Percentiles rank a stretch among this genome's conserved stretches.
Evolutionary conservation across 2,797 vertebrate genomes (phyloP).

Genomic region (Hemibagrus guttatus): DNA sequence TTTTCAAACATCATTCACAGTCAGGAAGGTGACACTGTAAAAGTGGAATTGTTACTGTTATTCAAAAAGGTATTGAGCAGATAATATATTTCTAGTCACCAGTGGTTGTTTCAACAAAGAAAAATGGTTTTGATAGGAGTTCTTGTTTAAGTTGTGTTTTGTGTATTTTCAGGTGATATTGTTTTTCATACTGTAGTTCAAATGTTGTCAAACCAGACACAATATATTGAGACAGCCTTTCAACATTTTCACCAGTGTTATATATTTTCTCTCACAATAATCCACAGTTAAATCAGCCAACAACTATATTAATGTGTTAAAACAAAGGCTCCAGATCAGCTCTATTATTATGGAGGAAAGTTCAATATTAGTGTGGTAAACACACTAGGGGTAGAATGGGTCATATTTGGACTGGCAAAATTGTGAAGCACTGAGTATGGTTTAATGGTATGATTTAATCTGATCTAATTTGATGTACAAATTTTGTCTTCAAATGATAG

Average conservation of each 20-base stretch:
- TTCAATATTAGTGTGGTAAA: not conserved
- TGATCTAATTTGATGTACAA: too few species aligned
- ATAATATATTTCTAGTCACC: not conserved
- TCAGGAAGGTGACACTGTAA: not conserved
- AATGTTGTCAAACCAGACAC: not conserved
- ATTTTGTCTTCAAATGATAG: not conserved
- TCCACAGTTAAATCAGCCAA: not conserved
- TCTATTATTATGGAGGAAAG: not conserved
- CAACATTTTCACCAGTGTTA: not conserved
- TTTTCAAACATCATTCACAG: not conserved
- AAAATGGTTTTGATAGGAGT: not conserved
- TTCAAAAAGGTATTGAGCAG: not conserved
- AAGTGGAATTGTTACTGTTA: not conserved
- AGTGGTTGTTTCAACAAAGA: not conserved
- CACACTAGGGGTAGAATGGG: not conserved
- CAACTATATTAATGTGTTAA: not conserved
- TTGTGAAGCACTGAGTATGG: not conserved
- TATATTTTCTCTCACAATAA: not conserved
- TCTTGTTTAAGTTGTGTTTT: not conserved
- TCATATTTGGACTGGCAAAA: not conserved
- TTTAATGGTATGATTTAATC: not conserved
- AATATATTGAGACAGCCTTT: not conserved
- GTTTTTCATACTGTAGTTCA: not conserved
- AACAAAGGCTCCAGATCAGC: not conserved
- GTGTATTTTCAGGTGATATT: not conserved